Percentiles rank a stretch among this genome's conserved stretches.
These are phyloP conservation scores for Plectus sambesii DNA, from an alignment of 1,140 invertebrate species.

Conservation along the genomic window DNA sequence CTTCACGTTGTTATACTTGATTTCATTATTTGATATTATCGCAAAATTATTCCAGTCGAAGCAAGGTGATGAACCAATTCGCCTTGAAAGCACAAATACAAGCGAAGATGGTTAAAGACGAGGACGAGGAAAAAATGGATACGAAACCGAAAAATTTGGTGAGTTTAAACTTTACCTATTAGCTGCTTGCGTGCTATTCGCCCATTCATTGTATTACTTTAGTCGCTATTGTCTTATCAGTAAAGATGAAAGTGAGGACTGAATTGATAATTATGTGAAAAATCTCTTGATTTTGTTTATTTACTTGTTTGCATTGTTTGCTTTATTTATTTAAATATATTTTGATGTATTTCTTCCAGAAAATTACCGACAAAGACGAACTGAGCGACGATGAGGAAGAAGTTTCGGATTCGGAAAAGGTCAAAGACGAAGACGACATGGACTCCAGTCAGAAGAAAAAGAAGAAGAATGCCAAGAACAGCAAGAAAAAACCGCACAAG, in stretches of 20 bases:
- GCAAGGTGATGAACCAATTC: constrained; percentile 44
- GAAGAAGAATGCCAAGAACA: too few relatives aligned
- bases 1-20: too few relatives aligned
- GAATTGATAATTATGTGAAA: too few relatives aligned
- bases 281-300: too few relatives aligned
- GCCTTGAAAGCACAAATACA: constrained; percentile 43
- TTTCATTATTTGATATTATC: constrained; percentile 5
- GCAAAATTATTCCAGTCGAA: constrained; percentile 19
- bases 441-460: constrained; percentile 12
- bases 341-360: too few relatives aligned
- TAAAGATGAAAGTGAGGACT: too few relatives aligned
- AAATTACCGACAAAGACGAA: constrained; percentile 41
- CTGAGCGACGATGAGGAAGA: constrained; percentile 31
- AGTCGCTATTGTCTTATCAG: too few relatives aligned
- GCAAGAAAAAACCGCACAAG: constrained; percentile 22
- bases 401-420: constrained; percentile 19
- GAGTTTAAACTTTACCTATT: too few relatives aligned
- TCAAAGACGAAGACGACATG: constrained; percentile 16
- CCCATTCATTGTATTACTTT: too few relatives aligned
- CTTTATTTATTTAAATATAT: too few relatives aligned
- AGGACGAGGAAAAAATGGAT: constrained; percentile 31
- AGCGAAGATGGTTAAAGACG: constrained; percentile 27
- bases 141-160: constrained; percentile 12
- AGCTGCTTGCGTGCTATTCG: too few relatives aligned
- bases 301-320: too few relatives aligned